Conservation (phyloP, 2,888 invertebrate species). For the Nesidiocoris tenuis region DNA sequence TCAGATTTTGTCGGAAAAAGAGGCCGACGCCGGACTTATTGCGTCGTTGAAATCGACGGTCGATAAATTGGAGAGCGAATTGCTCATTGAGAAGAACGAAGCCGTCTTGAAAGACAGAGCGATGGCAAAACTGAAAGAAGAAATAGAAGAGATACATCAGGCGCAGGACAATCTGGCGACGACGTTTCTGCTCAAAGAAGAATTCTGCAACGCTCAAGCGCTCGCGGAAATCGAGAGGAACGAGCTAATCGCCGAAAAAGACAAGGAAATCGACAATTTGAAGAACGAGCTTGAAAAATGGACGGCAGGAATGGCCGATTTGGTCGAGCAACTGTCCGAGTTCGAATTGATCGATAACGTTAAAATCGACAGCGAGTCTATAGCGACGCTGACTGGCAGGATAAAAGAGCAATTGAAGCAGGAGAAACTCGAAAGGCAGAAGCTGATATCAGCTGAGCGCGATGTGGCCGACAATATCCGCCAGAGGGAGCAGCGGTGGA, state of each 20-base stretch:
- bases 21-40: conserved; percentile 19
- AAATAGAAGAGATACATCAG: conserved; percentile 23
- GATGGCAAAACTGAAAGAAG: conserved; percentile 12
- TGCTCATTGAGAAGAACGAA: conserved; percentile 24
- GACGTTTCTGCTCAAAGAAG: conserved; percentile 27
- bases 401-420: conserved; percentile 1
- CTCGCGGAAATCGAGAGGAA: conserved; percentile 21
- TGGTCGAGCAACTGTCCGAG: neutral
- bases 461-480: no score
- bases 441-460: no score
- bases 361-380: conserved; percentile 11
- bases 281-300: conserved; percentile 10
- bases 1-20: conserved; percentile 29
- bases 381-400: no score
- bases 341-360: neutral
- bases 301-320: neutral
- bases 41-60: conserved; percentile 17
- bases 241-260: neutral
- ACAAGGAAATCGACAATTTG: conserved; percentile 29
- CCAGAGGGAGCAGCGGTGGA: conserved; percentile 52
- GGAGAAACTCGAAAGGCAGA: no score
- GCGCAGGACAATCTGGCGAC: conserved; percentile 25
- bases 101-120: conserved; percentile 24
- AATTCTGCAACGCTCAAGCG: conserved; percentile 35
- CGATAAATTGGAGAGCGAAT: conserved; percentile 1